phyloP scores from a whole-genome alignment of 1,140 invertebrate genomes.

The Vanessa atalanta region DNA sequence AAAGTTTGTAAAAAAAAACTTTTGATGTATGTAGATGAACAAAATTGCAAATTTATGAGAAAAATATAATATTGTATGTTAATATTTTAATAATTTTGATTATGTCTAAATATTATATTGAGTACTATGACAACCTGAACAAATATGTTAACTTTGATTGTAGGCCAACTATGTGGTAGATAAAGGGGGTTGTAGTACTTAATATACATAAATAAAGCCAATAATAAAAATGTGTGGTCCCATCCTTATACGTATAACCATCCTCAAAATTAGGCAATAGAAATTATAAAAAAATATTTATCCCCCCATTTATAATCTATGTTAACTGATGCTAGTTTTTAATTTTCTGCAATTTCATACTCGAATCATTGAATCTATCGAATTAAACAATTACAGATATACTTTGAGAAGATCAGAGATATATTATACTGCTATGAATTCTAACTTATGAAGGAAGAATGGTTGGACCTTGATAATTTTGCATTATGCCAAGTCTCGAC shows the following conservation, averaged over 20 bases:
- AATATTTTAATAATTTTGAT: slow-evolving; percentile 3
- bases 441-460: slow-evolving; percentile 18
- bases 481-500: slow-evolving; percentile 11
- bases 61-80: slow-evolving; percentile 1
- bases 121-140: not conserved
- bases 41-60: not conserved
- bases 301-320: not conserved
- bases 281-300: not conserved
- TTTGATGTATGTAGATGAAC: not conserved
- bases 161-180: no score
- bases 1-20: slow-evolving; percentile 6
- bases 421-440: slow-evolving; percentile 11
- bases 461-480: not conserved
- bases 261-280: not conserved
- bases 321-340: slow-evolving; percentile 5
- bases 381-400: slow-evolving; percentile 25
- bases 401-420: slow-evolving; percentile 18
- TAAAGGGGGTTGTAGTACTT: no score
- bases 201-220: no score
- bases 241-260: no score
- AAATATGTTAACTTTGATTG: not conserved
- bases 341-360: slow-evolving; percentile 5
- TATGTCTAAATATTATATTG: not conserved
- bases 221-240: no score
- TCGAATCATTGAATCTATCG: slow-evolving; percentile 29